These are phyloP conservation scores for Cephalophus harveyi DNA, from an alignment of 2,113 vertebrate species.

Conservation along the genomic window DNA sequence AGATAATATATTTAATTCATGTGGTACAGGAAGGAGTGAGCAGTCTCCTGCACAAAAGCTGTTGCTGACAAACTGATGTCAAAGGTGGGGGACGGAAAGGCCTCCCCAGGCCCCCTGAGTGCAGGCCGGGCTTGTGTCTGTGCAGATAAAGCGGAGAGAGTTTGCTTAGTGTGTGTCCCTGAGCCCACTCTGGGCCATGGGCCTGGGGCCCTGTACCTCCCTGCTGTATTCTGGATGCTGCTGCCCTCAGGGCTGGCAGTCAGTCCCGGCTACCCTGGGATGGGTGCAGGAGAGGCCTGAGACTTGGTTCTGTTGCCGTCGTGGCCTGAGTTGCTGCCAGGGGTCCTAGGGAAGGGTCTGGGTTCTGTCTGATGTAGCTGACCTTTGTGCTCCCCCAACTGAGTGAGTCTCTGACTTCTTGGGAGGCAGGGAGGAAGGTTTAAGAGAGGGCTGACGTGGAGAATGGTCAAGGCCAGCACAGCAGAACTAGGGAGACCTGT, in stretches of 20 bases:
- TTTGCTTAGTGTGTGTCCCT: constrained; percentile 37
- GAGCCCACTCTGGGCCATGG: not conserved
- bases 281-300: not conserved
- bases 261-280: not conserved
- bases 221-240: not conserved
- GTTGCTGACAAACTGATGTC: constrained; percentile 57
- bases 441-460: not conserved
- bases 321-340: not conserved
- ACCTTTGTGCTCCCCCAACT: not conserved
- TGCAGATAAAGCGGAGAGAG: not conserved
- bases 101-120: not conserved
- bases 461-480: not conserved
- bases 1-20: constrained; percentile 75
- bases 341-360: not conserved
- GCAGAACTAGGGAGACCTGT: not conserved
- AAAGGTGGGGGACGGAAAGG: constrained; percentile 18
- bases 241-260: not conserved
- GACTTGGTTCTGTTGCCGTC: too few species aligned
- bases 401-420: not conserved
- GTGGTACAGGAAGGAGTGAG: constrained; percentile 29
- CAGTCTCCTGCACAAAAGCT: constrained; percentile 25
- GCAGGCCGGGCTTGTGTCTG: constrained; percentile 24
- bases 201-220: not conserved
- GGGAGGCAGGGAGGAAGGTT: not conserved
- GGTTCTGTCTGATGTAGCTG: not conserved